phyloP scores from a whole-genome alignment of 1,140 invertebrate species.

The Drosophila gunungcola region DNA sequence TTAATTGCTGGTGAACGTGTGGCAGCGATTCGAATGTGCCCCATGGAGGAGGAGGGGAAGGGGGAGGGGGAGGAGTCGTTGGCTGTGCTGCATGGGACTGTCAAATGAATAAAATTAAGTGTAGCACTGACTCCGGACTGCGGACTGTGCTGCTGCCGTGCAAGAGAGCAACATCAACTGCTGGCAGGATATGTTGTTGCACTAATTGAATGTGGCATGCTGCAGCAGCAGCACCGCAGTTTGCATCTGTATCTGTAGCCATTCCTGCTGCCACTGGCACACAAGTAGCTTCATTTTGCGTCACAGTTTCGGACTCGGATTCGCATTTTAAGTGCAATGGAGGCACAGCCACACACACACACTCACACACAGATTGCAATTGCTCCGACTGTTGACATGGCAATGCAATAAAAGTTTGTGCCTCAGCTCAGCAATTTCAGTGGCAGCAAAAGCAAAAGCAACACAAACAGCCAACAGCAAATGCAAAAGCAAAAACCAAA shows the following conservation, averaged over 20 bases:
- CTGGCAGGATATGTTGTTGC: constrained; percentile 82
- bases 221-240: constrained; percentile 44
- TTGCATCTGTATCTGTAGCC: constrained; percentile 34
- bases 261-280: constrained; percentile 48
- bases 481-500: constrained; percentile 6
- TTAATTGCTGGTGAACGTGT: constrained; percentile 78
- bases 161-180: constrained; percentile 57
- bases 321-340: constrained; percentile 78
- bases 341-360: constrained; percentile 2
- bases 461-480: constrained; percentile 1
- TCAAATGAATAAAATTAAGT: constrained; percentile 84
- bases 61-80: too few species aligned
- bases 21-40: constrained; percentile 69
- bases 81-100: constrained; percentile 62
- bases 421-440: constrained; percentile 62
- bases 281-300: constrained; percentile 82
- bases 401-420: constrained; percentile 81
- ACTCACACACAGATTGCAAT: constrained; percentile 65
- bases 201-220: constrained; percentile 83
- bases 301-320: constrained; percentile 59
- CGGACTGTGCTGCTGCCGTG: constrained; percentile 45
- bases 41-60: constrained; percentile 25
- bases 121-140: constrained; percentile 63
- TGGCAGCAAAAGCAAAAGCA: constrained; percentile 43
- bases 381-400: constrained; percentile 75